Evolutionary conservation across 2,797 vertebrate species (phyloP), one percentile per base, ranked within the genome.

Genomic region (Acomys russatus): DNA sequence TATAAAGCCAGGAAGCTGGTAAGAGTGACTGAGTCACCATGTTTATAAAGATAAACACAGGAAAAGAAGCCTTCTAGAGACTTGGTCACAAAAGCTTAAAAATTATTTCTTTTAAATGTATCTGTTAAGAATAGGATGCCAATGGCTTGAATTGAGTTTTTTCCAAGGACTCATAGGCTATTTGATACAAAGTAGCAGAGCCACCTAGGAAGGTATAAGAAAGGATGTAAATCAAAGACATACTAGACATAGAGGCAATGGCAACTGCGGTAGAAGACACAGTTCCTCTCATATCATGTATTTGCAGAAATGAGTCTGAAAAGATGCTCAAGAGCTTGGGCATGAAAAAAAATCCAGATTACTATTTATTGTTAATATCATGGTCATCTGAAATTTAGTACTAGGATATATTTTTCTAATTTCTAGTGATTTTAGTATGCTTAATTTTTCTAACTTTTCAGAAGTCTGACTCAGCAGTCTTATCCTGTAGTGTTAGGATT

Each of bases 201-300:
- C 96, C 61, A 86, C 22, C 35, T 49, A 90, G 63, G 63, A 85
- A 94, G 44, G 94, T 96, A 28, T 78, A 95, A 95, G 89, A 94
- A 95, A 86, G 38, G 22, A 35, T 90, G 35, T 73, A 83, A 88
- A 28, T 96, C 78, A 94, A 64, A 95, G 92, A 35, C 30, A 44
- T 91, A 25, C 61, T 77, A 49, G 10, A 23, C 79, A 49, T 63
- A 66, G 61, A 92, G 17, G 33, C 44, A 94, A 35, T 76, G 77
- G 51, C 23, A 38, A 22, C 61, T 88, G 68, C 30, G 33, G 6
- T 14, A 80, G 78, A 91, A 30, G 56, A 73, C 82, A 78, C 80
- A 88, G 66, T 95, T 79, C 95, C 61, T 85, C 25, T 87, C 63
- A 6, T 79, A 92, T 82, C 35, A 56, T 3, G 8, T 35, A 18